Conservation (phyloP, 2,113 vertebrate genomes). For the Gadus macrocephalus region DNA sequence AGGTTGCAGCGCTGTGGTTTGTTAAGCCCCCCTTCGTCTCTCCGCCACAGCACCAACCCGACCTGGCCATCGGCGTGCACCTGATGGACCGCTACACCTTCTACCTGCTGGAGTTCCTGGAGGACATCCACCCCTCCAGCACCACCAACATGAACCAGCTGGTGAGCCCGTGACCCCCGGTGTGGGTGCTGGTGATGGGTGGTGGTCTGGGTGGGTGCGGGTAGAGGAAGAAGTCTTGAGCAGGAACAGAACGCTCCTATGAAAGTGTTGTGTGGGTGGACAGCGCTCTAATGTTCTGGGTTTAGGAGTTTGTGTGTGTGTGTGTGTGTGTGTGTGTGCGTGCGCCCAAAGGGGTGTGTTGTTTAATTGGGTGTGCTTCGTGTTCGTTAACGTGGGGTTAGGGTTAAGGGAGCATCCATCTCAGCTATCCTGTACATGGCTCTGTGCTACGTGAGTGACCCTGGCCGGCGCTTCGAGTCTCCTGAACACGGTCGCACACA, state of each 20-base stretch:
- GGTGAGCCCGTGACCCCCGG: slow-evolving; percentile 59
- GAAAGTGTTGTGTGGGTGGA: background rate
- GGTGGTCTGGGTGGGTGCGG: background rate
- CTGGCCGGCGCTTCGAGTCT: too few species aligned
- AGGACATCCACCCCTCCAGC: slow-evolving; percentile 95
- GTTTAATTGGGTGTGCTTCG: too few species aligned
- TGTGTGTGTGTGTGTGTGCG: background rate
- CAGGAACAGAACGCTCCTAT: background rate
- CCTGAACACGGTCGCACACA: too few species aligned
- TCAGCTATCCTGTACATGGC: too few species aligned
- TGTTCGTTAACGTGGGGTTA: too few species aligned
- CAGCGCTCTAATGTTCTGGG: too few species aligned
- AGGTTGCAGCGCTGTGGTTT: background rate
- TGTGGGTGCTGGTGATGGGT: background rate
- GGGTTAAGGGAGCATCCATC: too few species aligned
- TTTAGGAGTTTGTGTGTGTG: too few species aligned
- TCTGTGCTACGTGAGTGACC: too few species aligned
- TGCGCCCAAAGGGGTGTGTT: slow-evolving; percentile 6
- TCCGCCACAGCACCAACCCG: slow-evolving; percentile 87
- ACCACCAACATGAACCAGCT: slow-evolving; percentile 95
- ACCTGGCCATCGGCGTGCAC: slow-evolving; percentile 93
- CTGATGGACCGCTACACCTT: slow-evolving; percentile 98
- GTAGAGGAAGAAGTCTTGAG: background rate
- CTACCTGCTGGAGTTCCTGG: slow-evolving; percentile 95
- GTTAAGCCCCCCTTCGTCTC: background rate